These are phyloP conservation scores for Cyclophora albipunctata DNA, from an alignment of 2,888 invertebrate genomes.

Conservation along the genomic window DNA sequence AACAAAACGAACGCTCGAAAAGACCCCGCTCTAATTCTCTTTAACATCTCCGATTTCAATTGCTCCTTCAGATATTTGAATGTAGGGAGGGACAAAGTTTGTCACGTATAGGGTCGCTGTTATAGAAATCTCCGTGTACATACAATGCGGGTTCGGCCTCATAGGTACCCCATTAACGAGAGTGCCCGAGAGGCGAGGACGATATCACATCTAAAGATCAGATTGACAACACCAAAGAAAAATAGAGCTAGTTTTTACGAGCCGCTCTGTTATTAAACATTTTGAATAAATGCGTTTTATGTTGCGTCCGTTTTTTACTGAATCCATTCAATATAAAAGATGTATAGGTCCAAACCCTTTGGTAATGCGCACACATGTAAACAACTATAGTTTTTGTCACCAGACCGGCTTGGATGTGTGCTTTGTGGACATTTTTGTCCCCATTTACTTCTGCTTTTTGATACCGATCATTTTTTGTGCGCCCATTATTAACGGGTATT, in stretches of 20 bases:
- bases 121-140: conserved; percentile 60
- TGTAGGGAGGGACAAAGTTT: conserved; percentile 74
- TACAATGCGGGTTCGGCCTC: conserved; percentile 68
- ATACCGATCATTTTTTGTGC: conserved; percentile 70
- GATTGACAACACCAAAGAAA: conserved; percentile 64
- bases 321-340: conserved; percentile 53
- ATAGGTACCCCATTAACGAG: conserved; percentile 72
- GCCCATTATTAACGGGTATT: conserved; percentile 64
- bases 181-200: conserved; percentile 60
- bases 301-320: conserved; percentile 54
- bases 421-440: conserved; percentile 63
- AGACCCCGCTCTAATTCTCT: conserved; percentile 74
- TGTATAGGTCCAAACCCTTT: conserved; percentile 63
- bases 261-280: conserved; percentile 70
- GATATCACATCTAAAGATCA: conserved; percentile 68
- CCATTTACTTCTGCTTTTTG: conserved; percentile 62
- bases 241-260: conserved; percentile 63
- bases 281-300: conserved; percentile 59
- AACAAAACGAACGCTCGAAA: conserved; percentile 70
- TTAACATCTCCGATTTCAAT: conserved; percentile 76
- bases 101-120: conserved; percentile 67
- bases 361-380: conserved; percentile 46
- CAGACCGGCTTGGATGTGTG: conserved; percentile 41
- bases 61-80: conserved; percentile 76
- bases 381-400: conserved; percentile 53